phyloP scores from a whole-genome alignment of 2,888 invertebrate genomes.

The Tetrapedia diversipes region DNA sequence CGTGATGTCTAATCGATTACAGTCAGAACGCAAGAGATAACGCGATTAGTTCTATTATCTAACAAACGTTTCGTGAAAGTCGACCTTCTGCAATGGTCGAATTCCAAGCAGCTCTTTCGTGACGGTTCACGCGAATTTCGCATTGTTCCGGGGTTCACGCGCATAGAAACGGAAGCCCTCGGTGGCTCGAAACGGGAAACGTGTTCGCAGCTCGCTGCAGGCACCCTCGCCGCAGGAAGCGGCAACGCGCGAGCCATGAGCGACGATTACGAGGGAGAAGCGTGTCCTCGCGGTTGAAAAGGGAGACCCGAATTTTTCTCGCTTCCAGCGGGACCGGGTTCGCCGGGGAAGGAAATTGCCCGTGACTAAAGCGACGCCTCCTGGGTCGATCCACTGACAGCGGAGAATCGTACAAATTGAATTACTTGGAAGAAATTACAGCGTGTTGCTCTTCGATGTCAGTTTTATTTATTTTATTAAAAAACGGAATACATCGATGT shows the following conservation, averaged over 20 bases:
- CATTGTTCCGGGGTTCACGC: slow-evolving; percentile 39
- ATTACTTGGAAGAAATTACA: no score
- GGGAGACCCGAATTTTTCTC: slow-evolving; percentile 62
- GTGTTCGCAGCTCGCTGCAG: slow-evolving; percentile 59
- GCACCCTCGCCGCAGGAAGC: slow-evolving; percentile 52
- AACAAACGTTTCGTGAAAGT: slow-evolving; percentile 19
- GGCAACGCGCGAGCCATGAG: slow-evolving; percentile 60
- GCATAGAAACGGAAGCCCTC: slow-evolving; percentile 4
- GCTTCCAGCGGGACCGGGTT: slow-evolving; percentile 48
- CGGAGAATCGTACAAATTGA: slow-evolving; percentile 34
- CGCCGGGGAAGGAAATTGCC: slow-evolving; percentile 57
- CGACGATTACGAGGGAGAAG: slow-evolving; percentile 57
- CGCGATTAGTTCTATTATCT: no score
- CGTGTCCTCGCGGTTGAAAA: slow-evolving; percentile 53
- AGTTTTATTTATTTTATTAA: no score
- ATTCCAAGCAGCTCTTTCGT: no score
- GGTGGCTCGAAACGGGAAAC: slow-evolving; percentile 14
- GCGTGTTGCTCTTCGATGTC: no score
- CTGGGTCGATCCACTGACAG: slow-evolving; percentile 38
- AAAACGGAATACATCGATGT: no score
- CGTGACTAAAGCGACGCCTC: slow-evolving; percentile 60
- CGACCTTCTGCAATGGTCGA: no score
- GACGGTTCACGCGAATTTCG: no score
- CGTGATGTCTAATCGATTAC: no score
- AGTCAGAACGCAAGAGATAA: no score